A percentile compares a stretch with the other conserved stretches of the same genome.
These are phyloP conservation scores for Crocidura indochinensis DNA, from an alignment of 2,797 vertebrate genomes.

Conservation along the genomic window DNA sequence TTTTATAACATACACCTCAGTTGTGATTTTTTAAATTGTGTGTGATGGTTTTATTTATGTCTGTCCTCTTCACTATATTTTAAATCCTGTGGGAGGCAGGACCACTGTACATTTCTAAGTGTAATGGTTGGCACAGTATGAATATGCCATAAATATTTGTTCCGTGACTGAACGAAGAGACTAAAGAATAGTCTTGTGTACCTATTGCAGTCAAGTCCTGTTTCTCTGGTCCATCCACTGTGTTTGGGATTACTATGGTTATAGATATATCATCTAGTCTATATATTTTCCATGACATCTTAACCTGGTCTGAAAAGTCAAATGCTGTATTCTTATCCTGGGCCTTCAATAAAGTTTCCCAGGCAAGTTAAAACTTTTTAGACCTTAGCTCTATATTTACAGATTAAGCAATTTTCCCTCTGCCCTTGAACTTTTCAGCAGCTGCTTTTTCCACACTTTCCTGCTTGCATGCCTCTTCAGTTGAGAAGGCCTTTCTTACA, in stretches of 20 bases:
- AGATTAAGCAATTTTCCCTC: neutral
- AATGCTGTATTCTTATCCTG: neutral
- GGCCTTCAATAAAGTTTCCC: neutral
- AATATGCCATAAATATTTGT: conserved; percentile 76
- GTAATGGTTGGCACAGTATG: conserved; percentile 14
- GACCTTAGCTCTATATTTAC: neutral
- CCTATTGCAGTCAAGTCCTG: conserved; percentile 62
- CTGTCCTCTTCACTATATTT: neutral
- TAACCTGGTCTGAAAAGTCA: neutral
- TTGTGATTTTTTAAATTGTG: neutral
- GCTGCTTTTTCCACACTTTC: neutral
- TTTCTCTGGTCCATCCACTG: conserved; percentile 74
- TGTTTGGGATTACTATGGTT: neutral
- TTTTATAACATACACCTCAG: neutral
- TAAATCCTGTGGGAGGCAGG: neutral
- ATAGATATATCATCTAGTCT: conserved; percentile 28
- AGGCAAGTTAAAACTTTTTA: conserved; percentile 15
- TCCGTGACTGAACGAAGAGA: conserved; percentile 64
- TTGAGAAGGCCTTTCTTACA: conserved; percentile 24
- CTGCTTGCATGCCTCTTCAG: neutral
- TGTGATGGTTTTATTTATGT: neutral
- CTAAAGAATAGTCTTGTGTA: conserved; percentile 55
- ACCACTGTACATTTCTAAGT: neutral
- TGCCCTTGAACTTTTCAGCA: neutral
- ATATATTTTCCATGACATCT: neutral